Evolutionary conservation across 2,888 invertebrate genomes (phyloP), one percentile per base, ranked within the genome.

Genomic region (Microchrysa polita): DNA sequence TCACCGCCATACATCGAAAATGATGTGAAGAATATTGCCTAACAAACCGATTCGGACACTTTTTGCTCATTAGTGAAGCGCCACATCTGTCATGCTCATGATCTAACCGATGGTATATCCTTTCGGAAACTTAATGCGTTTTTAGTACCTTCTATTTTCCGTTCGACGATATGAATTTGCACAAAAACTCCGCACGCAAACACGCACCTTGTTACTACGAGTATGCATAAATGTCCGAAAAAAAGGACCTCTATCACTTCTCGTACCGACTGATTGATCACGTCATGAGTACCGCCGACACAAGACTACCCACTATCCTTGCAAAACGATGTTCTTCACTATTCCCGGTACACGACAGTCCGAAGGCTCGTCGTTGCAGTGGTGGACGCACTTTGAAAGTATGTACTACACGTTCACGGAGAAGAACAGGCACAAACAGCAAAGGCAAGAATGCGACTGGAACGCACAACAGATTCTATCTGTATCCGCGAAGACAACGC

Each of bases 391-490:
- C 22, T 48, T n/a, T n/a, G n/a, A n/a, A n/a, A n/a, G 22, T 48
- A 65, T 42, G 20, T 14, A 12, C 61, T n/a, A 61, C 61, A 23
- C 65, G 65, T 48, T 40, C 5, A 9, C 27, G 14, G 48, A 48
- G 34, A 40, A 34, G 44, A 48, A 48, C 65, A 65, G 65, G 65
- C 65, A 65, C 65, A 65, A 48, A 65, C 65, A 65, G 44, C 65
- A 22, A 65, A 65, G 65, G 65, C 65, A 48, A 65, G 65, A 65
- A 44, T 22, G 44, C 65, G 65, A 65, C 65, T 65, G 65, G 34
- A 40, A 40, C 40, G 16, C 40, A 22, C 10, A 23, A 10, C 61
- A 14, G 42, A 63, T 5, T 63, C 42, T 22, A 63, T 20, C 61
- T 65, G 65, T 44, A 48, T 20, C 61, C 40, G n/a, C n/a, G 61